Evolutionary conservation across 2,113 vertebrate species (phyloP).

Genomic region (Heterotilapia buettikoferi): DNA sequence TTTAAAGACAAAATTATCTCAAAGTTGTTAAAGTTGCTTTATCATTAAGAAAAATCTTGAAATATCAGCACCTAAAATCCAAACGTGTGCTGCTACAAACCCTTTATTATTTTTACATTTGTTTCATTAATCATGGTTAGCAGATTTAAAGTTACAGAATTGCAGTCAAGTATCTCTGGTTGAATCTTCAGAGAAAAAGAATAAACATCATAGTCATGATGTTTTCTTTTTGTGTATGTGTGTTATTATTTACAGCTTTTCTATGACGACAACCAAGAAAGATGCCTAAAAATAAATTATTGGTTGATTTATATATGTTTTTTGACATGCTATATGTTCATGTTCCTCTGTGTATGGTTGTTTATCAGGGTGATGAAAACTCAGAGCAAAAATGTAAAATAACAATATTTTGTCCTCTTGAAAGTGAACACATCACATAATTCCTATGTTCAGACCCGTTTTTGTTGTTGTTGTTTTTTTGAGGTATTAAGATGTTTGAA

Average conservation of each 20-base stretch:
- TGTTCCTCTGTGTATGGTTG: background rate
- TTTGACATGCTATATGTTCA: background rate
- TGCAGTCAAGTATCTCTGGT: background rate
- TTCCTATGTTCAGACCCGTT: background rate
- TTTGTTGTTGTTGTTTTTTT: background rate
- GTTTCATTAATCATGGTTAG: background rate
- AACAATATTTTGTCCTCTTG: background rate
- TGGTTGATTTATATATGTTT: background rate
- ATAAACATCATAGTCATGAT: background rate
- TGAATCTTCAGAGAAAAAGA: background rate
- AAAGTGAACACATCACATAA: background rate
- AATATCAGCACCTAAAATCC: background rate
- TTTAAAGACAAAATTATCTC: background rate
- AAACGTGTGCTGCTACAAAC: background rate
- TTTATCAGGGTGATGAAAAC: background rate
- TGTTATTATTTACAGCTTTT: background rate
- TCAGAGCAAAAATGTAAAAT: background rate
- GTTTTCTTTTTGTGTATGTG: background rate
- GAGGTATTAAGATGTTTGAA: background rate
- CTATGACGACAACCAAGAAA: background rate
- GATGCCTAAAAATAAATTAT: background rate
- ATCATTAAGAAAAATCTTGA: background rate
- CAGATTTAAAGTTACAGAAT: background rate
- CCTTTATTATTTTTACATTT: background rate
- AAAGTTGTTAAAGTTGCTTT: background rate